Conservation (phyloP, 2,113 vertebrate species). For the Strigops habroptila region DNA sequence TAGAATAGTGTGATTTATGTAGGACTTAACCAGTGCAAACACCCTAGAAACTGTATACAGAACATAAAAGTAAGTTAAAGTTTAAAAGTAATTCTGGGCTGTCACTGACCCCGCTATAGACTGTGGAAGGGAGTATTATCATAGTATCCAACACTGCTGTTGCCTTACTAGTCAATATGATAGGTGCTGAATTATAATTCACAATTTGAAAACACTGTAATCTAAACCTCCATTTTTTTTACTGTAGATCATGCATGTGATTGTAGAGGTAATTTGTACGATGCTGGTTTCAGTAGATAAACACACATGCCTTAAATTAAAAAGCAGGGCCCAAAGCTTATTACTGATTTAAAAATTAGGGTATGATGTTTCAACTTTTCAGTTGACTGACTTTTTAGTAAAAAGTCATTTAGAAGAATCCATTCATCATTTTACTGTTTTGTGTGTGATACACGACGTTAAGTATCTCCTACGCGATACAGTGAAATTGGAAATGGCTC, state of each 20-base stretch:
- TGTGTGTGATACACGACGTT: neutral
- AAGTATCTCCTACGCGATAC: constrained; percentile 25
- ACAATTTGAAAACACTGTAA: constrained; percentile 80
- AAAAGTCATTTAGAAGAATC: constrained; percentile 64
- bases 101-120: constrained; percentile 69
- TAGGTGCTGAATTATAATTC: constrained; percentile 84
- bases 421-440: constrained; percentile 47
- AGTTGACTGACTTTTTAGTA: constrained; percentile 65
- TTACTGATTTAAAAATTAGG: constrained; percentile 68
- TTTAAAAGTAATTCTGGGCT: constrained; percentile 75
- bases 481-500: constrained; percentile 49
- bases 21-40: constrained; percentile 77
- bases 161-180: constrained; percentile 86
- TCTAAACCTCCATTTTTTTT: constrained; percentile 73
- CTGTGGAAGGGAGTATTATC: constrained; percentile 76
- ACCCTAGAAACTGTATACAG: constrained; percentile 71
- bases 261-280: constrained; percentile 77
- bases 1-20: constrained; percentile 76
- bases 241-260: constrained; percentile 78
- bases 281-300: constrained; percentile 73
- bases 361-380: constrained; percentile 65
- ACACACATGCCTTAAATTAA: constrained; percentile 85
- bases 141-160: constrained; percentile 82
- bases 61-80: constrained; percentile 73
- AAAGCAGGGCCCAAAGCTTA: constrained; percentile 80